Evolutionary conservation across 2,888 invertebrate genomes (phyloP), one percentile per base, ranked within the genome.

Genomic region (Luperina testacea): DNA sequence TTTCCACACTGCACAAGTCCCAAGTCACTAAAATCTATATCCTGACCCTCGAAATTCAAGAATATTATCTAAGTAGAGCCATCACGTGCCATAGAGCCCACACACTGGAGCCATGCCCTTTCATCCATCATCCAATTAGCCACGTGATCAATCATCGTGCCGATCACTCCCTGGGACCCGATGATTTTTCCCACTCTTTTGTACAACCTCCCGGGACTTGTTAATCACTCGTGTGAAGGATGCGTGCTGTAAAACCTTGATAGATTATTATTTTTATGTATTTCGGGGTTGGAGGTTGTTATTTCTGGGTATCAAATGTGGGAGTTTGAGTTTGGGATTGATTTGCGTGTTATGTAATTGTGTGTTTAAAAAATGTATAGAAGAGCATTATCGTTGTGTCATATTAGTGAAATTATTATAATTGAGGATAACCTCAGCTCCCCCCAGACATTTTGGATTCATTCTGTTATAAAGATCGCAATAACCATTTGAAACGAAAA

Each of bases 111-210:
- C 73, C 77, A 77, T 77, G 84, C 80, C 72, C 85, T 75, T 20
- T 97, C 97, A 98, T 98, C 98, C 97, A 98, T 98, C 98, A 98
- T 97, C 97, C 98, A 98, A 98, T 98, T 98, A 98, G 97, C 95
- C 88, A 91, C 91, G 93, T 97, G 98, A 98, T 98, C 98, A 97
- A 98, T 98, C 98, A 98, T 98, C 97, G 96, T 93, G 89, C 94
- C 94, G 96, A 96, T 96, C 96, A 95, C 96, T 95, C 96, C 96
- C 96, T 90, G 88, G 95, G 94, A 93, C 93, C 92, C 94, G 93
- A 95, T 95, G 94, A 95, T 95, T 96, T 96, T 96, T 95, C 92
- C 92, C 93, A 94, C 94, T 94, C 93, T 94, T 93, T 91, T 90
- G 89, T 89, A 89, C 81, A 91, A 88, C 87, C 96, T 85, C 94